phyloP scores from a whole-genome alignment of 2,113 vertebrate genomes.

The Oreotragus oreotragus region DNA sequence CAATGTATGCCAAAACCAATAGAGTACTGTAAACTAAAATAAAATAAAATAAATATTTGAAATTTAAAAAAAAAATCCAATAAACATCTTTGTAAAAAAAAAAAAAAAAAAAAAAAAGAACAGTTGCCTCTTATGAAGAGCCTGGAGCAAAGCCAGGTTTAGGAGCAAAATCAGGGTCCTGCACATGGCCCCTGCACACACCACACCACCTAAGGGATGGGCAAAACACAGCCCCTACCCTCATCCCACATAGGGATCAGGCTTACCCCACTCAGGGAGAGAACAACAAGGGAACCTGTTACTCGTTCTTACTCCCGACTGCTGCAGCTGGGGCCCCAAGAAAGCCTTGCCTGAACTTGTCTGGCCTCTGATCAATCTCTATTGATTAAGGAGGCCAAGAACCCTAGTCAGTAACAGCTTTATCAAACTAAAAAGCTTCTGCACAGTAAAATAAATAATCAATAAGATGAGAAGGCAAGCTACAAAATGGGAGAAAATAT shows the following conservation, averaged over 20 bases:
- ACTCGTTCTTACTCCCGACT: background rate
- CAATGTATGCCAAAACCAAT: too few relatives aligned
- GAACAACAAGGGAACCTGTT: background rate
- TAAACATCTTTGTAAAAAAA: too few relatives aligned
- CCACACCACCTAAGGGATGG: background rate
- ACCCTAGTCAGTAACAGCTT: background rate
- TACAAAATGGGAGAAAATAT: background rate
- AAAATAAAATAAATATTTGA: too few relatives aligned
- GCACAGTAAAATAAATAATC: background rate
- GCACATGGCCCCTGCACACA: background rate
- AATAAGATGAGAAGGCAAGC: background rate
- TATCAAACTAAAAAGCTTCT: background rate
- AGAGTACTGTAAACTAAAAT: too few relatives aligned
- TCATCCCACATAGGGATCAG: background rate
- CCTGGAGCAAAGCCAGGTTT: background rate
- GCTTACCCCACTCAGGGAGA: background rate
- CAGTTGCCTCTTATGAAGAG: background rate
- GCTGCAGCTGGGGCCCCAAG: background rate
- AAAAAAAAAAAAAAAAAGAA: too few relatives aligned
- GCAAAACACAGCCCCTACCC: background rate
- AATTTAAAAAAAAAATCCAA: too few relatives aligned
- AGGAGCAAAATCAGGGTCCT: background rate
- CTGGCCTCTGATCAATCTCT: background rate
- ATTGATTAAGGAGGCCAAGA: background rate
- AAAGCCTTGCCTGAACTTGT: background rate